Base-by-base conservation (phyloP, 64 coral and sea anemone genomes). In the Montipora efflorescens region DNA sequence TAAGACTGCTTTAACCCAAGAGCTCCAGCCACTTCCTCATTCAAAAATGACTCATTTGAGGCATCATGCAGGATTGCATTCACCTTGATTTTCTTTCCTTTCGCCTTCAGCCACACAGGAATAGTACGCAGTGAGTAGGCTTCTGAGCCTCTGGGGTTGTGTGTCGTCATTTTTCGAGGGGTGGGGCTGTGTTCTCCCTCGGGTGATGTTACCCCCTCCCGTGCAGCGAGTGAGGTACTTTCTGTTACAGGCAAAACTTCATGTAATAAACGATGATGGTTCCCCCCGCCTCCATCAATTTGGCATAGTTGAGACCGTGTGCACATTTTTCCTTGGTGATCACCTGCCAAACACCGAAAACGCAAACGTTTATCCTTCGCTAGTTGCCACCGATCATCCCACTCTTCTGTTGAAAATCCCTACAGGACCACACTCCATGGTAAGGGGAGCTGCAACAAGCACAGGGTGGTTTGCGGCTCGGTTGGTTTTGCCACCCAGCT, bases 1-100 rank as follows among this genome's bases (percentile, higher is more conserved):
- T 89, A 94, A 3, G 67, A 62, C 76, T 82, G 67, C 44, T 85
- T 48, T 86, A 71, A 57, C 11, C 53, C 53, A 57, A 94, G 87
- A n/a, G 67, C 67, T 83, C 82, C 78, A 23, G 93, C 79, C 53
- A 94, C 79, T 66, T 90, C 69, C 15, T 82, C 67, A 57, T 94
- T 94, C 72, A 84, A 67, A 22, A 87, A 91, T 80, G 84, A 81
- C 49, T 95, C 87, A 22, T 86, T 95, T 19, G 87, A 91, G 13
- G 94, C 90, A 45, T 92, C 84, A 12, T 94, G 78, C 13, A 94
- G 87, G 7, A 89, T 76, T 16, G 87, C 87, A 10, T 55, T 55
- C 10, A 55, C 10, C 52, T 10, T 55, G 6, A 55, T 10, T 55
- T 55, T 55, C 52, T 10, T 55, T 55, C 52, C 52, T 7, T 7